A percentile compares a stretch with the other conserved stretches of the same genome.
phyloP scores from a whole-genome alignment of 35 echinoderm and acorn worm species.

The Lytechinus variegatus region DNA sequence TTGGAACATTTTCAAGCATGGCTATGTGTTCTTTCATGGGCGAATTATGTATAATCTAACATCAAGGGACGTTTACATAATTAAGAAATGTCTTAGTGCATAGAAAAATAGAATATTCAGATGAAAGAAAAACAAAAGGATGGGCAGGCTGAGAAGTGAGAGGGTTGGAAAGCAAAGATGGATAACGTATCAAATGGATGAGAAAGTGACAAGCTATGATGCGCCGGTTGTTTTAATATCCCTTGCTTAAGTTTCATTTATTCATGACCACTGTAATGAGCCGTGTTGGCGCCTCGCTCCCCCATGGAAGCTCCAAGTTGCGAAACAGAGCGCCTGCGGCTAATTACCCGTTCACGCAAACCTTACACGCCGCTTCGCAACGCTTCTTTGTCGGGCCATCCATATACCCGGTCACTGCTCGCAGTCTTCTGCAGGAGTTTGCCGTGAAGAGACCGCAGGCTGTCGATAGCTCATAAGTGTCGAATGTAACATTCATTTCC shows the following conservation, averaged over 20 bases:
- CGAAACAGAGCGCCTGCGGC: constrained; percentile 32
- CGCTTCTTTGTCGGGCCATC: neutral
- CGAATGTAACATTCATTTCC: constrained; percentile 20
- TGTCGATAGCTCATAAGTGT: neutral
- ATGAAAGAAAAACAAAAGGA: neutral
- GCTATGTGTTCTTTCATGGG: too few relatives aligned
- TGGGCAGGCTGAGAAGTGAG: neutral
- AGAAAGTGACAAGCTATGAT: constrained; percentile 18
- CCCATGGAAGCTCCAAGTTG: constrained; percentile 22
- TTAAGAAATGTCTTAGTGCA: neutral
- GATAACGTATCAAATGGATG: constrained; percentile 12
- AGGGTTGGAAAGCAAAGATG: neutral
- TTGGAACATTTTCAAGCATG: too few relatives aligned
- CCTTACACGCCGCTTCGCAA: neutral
- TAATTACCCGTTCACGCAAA: constrained; percentile 36
- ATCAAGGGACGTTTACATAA: too few relatives aligned
- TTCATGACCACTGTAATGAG: constrained; percentile 30
- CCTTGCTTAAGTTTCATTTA: constrained; percentile 7
- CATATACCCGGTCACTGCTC: neutral
- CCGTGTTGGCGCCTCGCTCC: constrained; percentile 22
- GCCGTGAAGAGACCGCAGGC: neutral
- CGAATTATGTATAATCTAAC: too few relatives aligned
- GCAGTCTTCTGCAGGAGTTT: neutral
- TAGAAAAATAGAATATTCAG: neutral
- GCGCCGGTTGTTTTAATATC: constrained; percentile 17